These are phyloP conservation scores for Marasmarcha lunaedactyla DNA, from an alignment of 2,888 invertebrate genomes.

Conservation along the genomic window DNA sequence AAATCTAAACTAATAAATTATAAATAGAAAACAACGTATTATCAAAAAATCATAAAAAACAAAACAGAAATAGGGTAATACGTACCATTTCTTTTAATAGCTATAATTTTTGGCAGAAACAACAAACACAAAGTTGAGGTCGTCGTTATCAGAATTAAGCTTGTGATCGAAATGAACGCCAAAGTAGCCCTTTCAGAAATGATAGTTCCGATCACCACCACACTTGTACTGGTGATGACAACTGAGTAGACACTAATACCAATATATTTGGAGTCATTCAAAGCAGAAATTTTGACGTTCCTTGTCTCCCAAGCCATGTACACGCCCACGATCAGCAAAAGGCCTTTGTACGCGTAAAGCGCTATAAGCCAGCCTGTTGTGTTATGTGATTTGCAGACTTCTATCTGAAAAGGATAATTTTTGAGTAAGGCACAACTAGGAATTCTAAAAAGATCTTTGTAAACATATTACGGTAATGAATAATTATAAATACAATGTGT, in stretches of 20 bases:
- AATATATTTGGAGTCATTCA: constrained; percentile 95
- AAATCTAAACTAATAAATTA: too few relatives aligned
- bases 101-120: constrained; percentile 87
- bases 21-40: too few relatives aligned
- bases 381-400: constrained; percentile 89
- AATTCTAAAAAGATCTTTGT: too few relatives aligned
- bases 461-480: not conserved
- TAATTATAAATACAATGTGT: not conserved
- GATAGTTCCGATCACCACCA: constrained; percentile 89
- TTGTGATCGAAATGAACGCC: constrained; percentile 85
- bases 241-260: constrained; percentile 94
- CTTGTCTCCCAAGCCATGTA: constrained; percentile 98
- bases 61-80: too few relatives aligned
- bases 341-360: constrained; percentile 90
- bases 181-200: constrained; percentile 85
- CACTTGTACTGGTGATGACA: constrained; percentile 87
- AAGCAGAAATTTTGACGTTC: constrained; percentile 89
- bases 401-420: constrained; percentile 73
- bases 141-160: constrained; percentile 86
- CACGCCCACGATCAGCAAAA: constrained; percentile 88
- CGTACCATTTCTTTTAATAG: constrained; percentile 75
- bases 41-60: too few relatives aligned
- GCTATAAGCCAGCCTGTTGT: constrained; percentile 92
- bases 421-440: too few relatives aligned
- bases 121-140: constrained; percentile 87